Percentiles rank a stretch among this genome's conserved stretches.
Evolutionary conservation across 2,888 invertebrate genomes (phyloP).

Genomic region (Dolichomitus sp.): DNA sequence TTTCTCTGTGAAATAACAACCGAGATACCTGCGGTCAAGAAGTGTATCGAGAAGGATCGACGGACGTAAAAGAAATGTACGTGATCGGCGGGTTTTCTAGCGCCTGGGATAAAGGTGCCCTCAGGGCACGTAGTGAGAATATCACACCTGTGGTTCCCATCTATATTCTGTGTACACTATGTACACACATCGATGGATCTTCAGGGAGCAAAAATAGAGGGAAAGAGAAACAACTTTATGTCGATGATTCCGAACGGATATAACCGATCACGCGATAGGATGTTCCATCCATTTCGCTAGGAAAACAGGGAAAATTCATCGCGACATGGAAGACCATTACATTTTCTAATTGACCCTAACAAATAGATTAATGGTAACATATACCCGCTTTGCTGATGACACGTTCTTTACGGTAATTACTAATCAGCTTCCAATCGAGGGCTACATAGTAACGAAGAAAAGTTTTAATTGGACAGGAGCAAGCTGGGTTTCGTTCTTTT

Average conservation of each 20-base stretch:
- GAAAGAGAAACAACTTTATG: not conserved
- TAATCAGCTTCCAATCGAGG: constrained; percentile 9
- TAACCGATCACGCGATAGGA: not conserved
- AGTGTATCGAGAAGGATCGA: constrained; percentile 63
- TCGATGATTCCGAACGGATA: not conserved
- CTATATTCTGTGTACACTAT: constrained; percentile 8
- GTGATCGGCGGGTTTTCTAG: constrained; percentile 34
- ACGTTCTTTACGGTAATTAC: constrained; percentile 3
- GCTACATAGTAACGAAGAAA: constrained; percentile 17
- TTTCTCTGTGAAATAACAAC: constrained; percentile 65
- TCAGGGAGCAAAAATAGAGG: not conserved
- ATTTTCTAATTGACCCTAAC: not conserved
- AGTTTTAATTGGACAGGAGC: constrained; percentile 49
- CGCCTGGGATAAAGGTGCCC: constrained; percentile 15
- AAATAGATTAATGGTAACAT: not conserved
- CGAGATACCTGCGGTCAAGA: constrained; percentile 52
- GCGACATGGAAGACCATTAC: not conserved
- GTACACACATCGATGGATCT: constrained; percentile 15
- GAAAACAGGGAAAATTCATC: not conserved
- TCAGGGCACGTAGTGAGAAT: constrained; percentile 41
- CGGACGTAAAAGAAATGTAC: constrained; percentile 63
- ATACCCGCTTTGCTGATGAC: not conserved
- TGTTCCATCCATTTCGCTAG: not conserved
- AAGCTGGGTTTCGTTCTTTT: constrained; percentile 6
- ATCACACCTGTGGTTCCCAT: constrained; percentile 52